Evolutionary conservation across 2,888 invertebrate species (phyloP).

Genomic region (Cheiracanthium punctorium): DNA sequence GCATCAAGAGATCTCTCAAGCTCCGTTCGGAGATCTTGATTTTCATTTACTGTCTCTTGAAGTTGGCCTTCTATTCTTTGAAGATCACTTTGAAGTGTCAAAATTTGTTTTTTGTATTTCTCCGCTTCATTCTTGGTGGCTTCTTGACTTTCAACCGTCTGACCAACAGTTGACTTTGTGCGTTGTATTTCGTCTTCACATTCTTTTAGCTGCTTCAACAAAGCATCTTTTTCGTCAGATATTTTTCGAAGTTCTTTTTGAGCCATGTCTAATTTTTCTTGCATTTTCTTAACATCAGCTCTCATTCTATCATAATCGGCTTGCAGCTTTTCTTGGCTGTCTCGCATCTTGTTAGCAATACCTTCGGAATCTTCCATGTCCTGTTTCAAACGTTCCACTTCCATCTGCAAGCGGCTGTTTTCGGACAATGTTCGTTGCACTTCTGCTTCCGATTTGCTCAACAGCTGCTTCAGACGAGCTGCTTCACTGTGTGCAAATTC

Average conservation of each 20-base stretch:
- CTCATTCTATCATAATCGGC: conserved; percentile 57
- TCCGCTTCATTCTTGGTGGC: conserved; percentile 47
- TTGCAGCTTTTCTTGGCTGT: conserved; percentile 62
- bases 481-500: conserved; percentile 66
- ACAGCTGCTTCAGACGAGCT: conserved; percentile 72
- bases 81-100: conserved; percentile 64
- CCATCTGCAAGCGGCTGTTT: conserved; percentile 73
- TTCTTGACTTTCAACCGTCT: conserved; percentile 56
- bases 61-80: conserved; percentile 70
- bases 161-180: conserved; percentile 66
- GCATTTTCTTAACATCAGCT: conserved; percentile 56
- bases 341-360: conserved; percentile 50
- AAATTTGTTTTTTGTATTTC: conserved; percentile 54
- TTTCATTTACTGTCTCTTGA: conserved; percentile 71
- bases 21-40: conserved; percentile 71
- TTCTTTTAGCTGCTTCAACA: conserved; percentile 64
- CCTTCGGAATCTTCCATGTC: conserved; percentile 72
- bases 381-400: conserved; percentile 72
- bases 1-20: conserved; percentile 72
- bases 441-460: conserved; percentile 72
- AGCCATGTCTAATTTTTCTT: conserved; percentile 57
- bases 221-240: conserved; percentile 63
- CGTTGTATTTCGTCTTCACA: conserved; percentile 70
- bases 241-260: conserved; percentile 74
- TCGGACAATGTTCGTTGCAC: conserved; percentile 72